Base-by-base conservation (phyloP, 1,140 invertebrate species). In the Scaptodrosophila lebanonensis region DNA sequence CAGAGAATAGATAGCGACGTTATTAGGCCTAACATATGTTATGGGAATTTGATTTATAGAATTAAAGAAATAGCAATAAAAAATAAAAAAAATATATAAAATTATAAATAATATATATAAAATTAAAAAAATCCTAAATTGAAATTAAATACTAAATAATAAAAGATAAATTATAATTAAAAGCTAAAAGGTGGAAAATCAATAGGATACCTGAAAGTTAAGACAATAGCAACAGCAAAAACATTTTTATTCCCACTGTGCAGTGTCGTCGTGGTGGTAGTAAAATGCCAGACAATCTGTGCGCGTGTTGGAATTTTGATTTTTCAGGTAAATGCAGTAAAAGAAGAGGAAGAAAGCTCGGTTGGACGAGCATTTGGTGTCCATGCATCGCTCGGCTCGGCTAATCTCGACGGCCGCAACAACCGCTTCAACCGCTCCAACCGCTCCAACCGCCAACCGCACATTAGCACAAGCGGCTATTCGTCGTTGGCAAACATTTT, bases 301-400 rank as follows among this genome's bases (percentile, higher is more conserved):
- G 69, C 61, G 71, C 75, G 69, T 79, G 73, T 58, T 61, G 75
- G 68, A 79, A 79, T 79, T 79, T 82, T 82, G 75, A 82, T 79
- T 82, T 77, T 75, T 59, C 66, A 76, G 57, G 54, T 49, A 68
- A 65, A 61, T 54, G 40, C 29, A 27, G 13, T 20, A 25, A 47
- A 25, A 25, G 25, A 9, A 29, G 18, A 17, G 25, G 16, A 16
- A 33, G 32, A 7, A 20, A 9, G 20, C 20, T 11, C 32, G 17
- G 13, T 9, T 22, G 17, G 13, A 11, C 5, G 15, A 30, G 12
- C 27, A 30, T 33, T 20, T 27, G 27, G 47, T 36, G 43, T 17
- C 1, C 50, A 30, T 42, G 43, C 29, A 44, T 8, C 32, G 3
- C 12, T 33, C 3, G 47, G 33, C 36, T 49, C 42, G 53, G 73